Conservation (phyloP, 2,113 vertebrate species). For the Lynx canadensis region DNA sequence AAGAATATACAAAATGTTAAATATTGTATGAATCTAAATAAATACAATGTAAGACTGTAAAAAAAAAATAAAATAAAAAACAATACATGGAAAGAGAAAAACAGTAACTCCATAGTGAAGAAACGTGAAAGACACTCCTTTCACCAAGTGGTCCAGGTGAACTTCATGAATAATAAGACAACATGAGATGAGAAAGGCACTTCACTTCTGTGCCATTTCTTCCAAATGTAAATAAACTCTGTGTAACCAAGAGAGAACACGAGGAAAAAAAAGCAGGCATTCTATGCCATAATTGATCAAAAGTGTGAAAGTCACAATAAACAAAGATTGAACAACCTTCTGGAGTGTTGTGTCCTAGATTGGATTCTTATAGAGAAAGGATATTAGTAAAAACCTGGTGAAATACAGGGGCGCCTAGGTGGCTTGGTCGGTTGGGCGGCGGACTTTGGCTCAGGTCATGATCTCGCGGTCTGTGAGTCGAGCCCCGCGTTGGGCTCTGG, state of each 20-base stretch:
- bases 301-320: not conserved
- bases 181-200: not conserved
- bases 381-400: not conserved
- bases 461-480: too few relatives aligned
- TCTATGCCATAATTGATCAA: not conserved
- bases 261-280: not conserved
- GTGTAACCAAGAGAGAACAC: not conserved
- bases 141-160: not conserved
- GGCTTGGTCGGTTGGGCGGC: too few relatives aligned
- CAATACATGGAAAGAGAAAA: not conserved
- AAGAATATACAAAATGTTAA: not conserved
- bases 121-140: not conserved
- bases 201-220: not conserved
- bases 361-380: not conserved
- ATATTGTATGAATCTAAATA: not conserved
- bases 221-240: not conserved
- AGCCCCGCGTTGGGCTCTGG: too few relatives aligned
- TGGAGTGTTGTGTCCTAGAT: not conserved
- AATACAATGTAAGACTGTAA: not conserved
- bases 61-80: not conserved
- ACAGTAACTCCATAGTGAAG: not conserved
- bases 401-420: not conserved
- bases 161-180: not conserved
- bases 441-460: too few relatives aligned
- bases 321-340: not conserved